A percentile compares a stretch with the other conserved stretches of the same genome.
Conservation (phyloP, 2,888 invertebrate genomes). For the Hedya salicella region DNA sequence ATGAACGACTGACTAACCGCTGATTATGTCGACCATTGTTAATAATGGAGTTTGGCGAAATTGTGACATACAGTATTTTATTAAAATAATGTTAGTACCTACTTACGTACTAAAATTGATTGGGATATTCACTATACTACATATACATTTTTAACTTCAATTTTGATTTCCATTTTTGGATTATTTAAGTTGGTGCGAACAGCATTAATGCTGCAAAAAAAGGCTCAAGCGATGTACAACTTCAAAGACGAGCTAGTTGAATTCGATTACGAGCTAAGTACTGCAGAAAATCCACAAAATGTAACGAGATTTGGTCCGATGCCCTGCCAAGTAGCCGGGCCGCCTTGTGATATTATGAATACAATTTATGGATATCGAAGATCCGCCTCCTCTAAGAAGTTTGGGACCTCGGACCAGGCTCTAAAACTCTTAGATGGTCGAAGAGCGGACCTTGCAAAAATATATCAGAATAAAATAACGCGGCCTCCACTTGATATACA, state of each 20-base stretch:
- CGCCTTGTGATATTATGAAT: not conserved
- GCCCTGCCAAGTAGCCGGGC: slow-evolving; percentile 3
- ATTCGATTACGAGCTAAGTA: not conserved
- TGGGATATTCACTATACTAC: too few species aligned
- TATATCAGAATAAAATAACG: not conserved
- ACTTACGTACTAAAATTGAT: too few species aligned
- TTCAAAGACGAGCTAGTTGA: not conserved
- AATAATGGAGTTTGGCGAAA: too few species aligned
- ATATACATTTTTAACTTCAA: too few species aligned
- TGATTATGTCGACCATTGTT: too few species aligned
- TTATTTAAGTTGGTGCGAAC: not conserved
- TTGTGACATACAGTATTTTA: too few species aligned
- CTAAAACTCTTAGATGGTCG: not conserved
- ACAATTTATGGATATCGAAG: not conserved
- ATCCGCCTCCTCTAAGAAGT: not conserved
- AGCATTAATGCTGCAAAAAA: slow-evolving; percentile 1
- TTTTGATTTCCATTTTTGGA: not conserved
- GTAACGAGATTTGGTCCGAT: not conserved
- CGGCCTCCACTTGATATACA: not conserved
- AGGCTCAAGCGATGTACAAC: not conserved
- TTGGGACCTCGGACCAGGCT: not conserved
- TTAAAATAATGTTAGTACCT: too few species aligned
- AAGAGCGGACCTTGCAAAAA: slow-evolving; percentile 2
- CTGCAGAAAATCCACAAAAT: not conserved
- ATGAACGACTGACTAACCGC: too few species aligned